Evolutionary conservation across 92 coral and sea anemone species (phyloP).

Genomic region (Phenganax stokvisi): DNA sequence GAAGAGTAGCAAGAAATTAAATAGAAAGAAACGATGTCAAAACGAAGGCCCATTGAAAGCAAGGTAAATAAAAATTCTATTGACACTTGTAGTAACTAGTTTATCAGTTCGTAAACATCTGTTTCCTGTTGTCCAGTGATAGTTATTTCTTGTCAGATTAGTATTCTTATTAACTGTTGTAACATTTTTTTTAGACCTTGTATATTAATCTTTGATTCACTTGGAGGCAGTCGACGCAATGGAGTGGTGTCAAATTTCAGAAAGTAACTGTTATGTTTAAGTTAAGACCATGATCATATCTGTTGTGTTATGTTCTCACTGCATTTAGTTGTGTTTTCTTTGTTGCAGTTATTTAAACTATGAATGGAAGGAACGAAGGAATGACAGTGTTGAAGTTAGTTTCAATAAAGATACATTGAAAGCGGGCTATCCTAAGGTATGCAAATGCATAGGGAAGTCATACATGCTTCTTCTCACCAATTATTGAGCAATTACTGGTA

Average conservation of each 20-base stretch:
- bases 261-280: constrained; percentile 55
- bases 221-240: constrained; percentile 54
- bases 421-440: constrained; percentile 79
- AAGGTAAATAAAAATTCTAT: constrained; percentile 29
- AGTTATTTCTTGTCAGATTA: background rate
- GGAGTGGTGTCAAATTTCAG: constrained; percentile 60
- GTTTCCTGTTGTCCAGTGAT: too few relatives aligned
- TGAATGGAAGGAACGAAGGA: constrained; percentile 72
- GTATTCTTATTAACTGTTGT: background rate
- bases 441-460: background rate
- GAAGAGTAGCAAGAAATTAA: constrained; percentile 30
- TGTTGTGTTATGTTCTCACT: background rate
- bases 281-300: background rate
- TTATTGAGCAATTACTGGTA: background rate
- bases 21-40: constrained; percentile 7
- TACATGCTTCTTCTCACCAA: background rate
- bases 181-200: constrained; percentile 63
- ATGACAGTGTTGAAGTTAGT: constrained; percentile 38
- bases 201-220: constrained; percentile 78
- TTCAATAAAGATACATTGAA: constrained; percentile 60
- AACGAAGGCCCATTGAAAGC: constrained; percentile 29
- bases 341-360: constrained; percentile 62
- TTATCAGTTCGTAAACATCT: too few relatives aligned
- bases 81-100: background rate
- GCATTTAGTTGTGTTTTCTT: background rate